A percentile compares a stretch with the other conserved stretches of the same genome.
Conservation (phyloP, 2,797 vertebrate species). For the Gymnocypris eckloni region DNA sequence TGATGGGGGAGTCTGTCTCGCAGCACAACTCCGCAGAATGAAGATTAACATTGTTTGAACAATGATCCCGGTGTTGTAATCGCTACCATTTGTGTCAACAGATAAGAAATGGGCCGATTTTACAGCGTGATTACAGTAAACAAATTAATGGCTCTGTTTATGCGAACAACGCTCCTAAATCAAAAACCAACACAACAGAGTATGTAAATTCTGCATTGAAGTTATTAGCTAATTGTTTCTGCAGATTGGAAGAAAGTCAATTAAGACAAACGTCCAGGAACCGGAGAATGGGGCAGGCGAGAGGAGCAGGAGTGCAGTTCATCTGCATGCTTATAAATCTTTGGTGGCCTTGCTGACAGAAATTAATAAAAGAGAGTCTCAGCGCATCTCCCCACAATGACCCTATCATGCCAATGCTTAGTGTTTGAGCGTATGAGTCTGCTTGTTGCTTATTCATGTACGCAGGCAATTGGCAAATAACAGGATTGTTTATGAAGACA, state of each 20-base stretch:
- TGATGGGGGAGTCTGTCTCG: conserved; percentile 23
- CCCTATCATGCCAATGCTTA: conserved; percentile 34
- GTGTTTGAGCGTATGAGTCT: background rate
- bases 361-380: conserved; percentile 58
- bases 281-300: background rate
- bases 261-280: conserved; percentile 16
- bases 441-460: background rate
- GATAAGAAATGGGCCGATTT: conserved; percentile 56
- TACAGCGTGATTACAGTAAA: conserved; percentile 54
- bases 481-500: background rate
- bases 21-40: conserved; percentile 9
- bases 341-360: conserved; percentile 53
- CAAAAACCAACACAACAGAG: conserved; percentile 35
- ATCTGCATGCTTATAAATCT: conserved; percentile 52
- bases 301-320: background rate
- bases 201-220: conserved; percentile 42
- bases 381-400: conserved; percentile 44
- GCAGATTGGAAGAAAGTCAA: conserved; percentile 23
- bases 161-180: conserved; percentile 28
- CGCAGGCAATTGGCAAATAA: background rate
- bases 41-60: conserved; percentile 49
- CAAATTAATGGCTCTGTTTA: conserved; percentile 40
- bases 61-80: conserved; percentile 54
- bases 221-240: conserved; percentile 48
- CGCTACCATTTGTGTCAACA: conserved; percentile 59